A percentile compares a stretch with the other conserved stretches of the same genome.
Evolutionary conservation across 2,888 invertebrate species (phyloP).

Genomic region (Troilus luridus): DNA sequence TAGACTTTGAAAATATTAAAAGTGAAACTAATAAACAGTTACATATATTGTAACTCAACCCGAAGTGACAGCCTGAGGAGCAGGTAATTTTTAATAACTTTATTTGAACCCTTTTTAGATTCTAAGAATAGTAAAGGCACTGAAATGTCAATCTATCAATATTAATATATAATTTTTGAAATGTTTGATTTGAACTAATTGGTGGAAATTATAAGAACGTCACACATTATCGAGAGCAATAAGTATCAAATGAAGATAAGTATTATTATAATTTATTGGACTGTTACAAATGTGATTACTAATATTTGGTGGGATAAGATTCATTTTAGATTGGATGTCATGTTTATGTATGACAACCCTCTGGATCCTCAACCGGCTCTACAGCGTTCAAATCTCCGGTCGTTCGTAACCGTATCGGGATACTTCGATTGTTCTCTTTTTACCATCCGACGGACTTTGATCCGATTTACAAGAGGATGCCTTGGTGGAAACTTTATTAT

Average conservation of each 20-base stretch:
- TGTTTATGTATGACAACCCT: not conserved
- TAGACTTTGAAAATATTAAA: no score
- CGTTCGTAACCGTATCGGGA: not conserved
- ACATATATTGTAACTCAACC: no score
- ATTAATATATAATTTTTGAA: not conserved
- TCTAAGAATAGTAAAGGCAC: no score
- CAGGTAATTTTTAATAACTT: no score
- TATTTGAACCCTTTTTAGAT: not conserved
- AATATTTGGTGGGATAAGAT: not conserved
- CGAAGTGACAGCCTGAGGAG: no score
- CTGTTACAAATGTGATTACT: not conserved
- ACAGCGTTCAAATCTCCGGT: constrained; percentile 28
- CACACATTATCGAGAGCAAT: not conserved
- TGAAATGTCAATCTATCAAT: not conserved
- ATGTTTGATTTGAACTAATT: not conserved
- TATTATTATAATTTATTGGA: not conserved
- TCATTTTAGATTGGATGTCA: not conserved
- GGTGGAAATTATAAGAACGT: not conserved
- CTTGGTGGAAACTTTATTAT: not conserved
- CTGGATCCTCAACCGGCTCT: not conserved
- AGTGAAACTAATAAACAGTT: no score
- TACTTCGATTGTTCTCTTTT: not conserved
- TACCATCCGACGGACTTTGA: not conserved
- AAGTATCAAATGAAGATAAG: not conserved
- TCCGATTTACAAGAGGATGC: not conserved